Percentiles rank a stretch among this genome's conserved stretches.
These are phyloP conservation scores for Drosophila phalerata DNA, from an alignment of 2,888 invertebrate genomes.

Conservation along the genomic window DNA sequence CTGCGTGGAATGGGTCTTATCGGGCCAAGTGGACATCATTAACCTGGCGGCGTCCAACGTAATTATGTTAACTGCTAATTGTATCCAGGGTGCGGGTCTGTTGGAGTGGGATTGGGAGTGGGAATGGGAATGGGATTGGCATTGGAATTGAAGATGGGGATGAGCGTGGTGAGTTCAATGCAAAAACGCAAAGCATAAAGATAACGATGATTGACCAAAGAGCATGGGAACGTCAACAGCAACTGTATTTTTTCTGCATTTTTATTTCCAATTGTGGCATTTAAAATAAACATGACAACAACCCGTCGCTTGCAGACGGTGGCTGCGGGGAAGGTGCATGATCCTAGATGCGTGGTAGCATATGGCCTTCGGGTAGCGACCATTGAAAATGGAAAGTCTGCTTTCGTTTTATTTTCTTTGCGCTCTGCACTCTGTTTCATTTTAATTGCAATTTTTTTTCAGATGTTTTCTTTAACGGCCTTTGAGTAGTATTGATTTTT, in stretches of 20 bases:
- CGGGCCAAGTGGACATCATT: constrained; percentile 66
- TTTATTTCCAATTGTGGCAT: constrained; percentile 24
- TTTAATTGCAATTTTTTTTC: constrained; percentile 45
- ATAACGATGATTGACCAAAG: constrained; percentile 48
- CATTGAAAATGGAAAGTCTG: constrained; percentile 14
- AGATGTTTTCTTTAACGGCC: neutral
- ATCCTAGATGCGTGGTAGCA: constrained; percentile 11
- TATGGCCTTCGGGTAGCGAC: constrained; percentile 7
- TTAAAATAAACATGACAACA: constrained; percentile 40
- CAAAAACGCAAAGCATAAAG: constrained; percentile 27
- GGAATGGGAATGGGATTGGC: neutral
- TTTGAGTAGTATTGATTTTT: constrained; percentile 27
- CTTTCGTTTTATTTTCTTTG: neutral
- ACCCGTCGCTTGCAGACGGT: no score
- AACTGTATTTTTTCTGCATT: constrained; percentile 11
- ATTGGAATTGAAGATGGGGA: no score
- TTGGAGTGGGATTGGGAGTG: neutral
- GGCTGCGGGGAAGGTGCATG: neutral
- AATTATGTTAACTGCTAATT: constrained; percentile 74
- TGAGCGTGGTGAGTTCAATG: constrained; percentile 24
- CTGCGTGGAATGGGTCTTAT: constrained; percentile 49
- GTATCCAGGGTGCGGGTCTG: constrained; percentile 35
- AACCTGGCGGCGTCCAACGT: constrained; percentile 68
- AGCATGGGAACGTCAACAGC: constrained; percentile 20
- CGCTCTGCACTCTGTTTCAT: constrained; percentile 15